Evolutionary conservation across 2,113 vertebrate genomes (phyloP), one percentile per base, ranked within the genome.

Genomic region (Ochotona curzoniae): DNA sequence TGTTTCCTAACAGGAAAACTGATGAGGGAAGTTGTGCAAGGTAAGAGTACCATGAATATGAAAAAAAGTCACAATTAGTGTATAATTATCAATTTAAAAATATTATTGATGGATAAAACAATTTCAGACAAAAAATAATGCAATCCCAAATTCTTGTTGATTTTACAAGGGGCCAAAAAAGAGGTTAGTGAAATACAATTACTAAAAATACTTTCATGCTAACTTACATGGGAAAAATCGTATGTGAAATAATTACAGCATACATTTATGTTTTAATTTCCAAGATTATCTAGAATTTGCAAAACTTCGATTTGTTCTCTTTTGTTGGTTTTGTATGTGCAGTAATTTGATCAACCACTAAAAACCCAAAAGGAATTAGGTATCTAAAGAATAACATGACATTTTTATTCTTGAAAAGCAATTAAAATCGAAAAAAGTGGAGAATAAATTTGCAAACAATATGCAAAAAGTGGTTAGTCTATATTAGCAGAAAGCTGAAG

Each of bases 281-380:
- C 49, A 82, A 85, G 21, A 18, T 6, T 69, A 61, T 78, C 1
- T 73, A 74, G 4, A 14, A 61, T 86, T 89, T 78, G 78, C 1
- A 4, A 25, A 64, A 32, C 35, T 2, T 28, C 57, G 78, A 44
- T 49, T 0, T 60, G 0, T 87, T 89, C 12, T 87, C 0, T 47
- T 93, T 86, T 73, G 44, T 94, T 95, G 4, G 25, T 93, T 14
- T 71, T 47, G 79, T 89, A 8, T 18, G 20, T 44, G 38, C 38
- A 44, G 4, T n/a, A 84, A 44, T 54, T 83, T 67, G 7, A 73
- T 64, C 89, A n/a, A 71, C 38, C 38, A 17, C 0, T 71, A 4
- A 60, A 61, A 63, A 4, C 13, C 63, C 44, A 93, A 90, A 93
- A 86, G 63, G 47, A 5, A 6, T 7, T 51, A 60, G 21, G 60